Conservation (phyloP, 2,113 vertebrate species). For the Cairina moschata region DNA sequence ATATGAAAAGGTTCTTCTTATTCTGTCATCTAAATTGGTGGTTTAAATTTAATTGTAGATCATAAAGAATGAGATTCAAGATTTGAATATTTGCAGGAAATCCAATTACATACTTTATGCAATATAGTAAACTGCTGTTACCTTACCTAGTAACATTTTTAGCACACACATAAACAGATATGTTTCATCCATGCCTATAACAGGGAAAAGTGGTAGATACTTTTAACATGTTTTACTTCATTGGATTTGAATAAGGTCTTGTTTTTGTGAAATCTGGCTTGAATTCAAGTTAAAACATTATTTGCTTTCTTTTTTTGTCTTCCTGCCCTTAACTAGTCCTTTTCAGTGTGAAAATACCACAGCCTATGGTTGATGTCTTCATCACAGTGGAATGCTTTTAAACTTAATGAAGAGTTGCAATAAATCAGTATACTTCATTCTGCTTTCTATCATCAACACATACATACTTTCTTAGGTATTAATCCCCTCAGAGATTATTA, state of each 20-base stretch:
- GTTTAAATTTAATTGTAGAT: neutral
- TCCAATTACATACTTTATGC: neutral
- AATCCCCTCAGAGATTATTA: slow-evolving; percentile 73
- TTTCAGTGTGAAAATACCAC: slow-evolving; percentile 74
- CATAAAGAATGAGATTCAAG: neutral
- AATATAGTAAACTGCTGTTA: neutral
- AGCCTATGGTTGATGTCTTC: slow-evolving; percentile 79
- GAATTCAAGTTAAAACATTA: slow-evolving; percentile 69
- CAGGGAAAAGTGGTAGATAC: neutral
- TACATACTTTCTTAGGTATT: slow-evolving; percentile 73
- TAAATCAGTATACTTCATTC: slow-evolving; percentile 80
- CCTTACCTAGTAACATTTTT: neutral
- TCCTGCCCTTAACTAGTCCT: slow-evolving; percentile 73
- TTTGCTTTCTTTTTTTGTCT: slow-evolving; percentile 73
- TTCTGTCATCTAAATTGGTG: neutral
- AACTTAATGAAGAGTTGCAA: slow-evolving; percentile 81
- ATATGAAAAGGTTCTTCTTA: neutral
- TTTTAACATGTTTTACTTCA: neutral
- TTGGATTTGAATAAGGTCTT: slow-evolving; percentile 28
- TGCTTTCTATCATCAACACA: slow-evolving; percentile 82
- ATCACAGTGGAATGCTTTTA: slow-evolving; percentile 83
- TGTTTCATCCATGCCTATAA: neutral
- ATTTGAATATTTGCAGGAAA: neutral
- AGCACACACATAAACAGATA: neutral
- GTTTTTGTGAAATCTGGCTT: slow-evolving; percentile 68